Base-by-base conservation (phyloP, 2,888 invertebrate genomes). In the Aromia moschata region DNA sequence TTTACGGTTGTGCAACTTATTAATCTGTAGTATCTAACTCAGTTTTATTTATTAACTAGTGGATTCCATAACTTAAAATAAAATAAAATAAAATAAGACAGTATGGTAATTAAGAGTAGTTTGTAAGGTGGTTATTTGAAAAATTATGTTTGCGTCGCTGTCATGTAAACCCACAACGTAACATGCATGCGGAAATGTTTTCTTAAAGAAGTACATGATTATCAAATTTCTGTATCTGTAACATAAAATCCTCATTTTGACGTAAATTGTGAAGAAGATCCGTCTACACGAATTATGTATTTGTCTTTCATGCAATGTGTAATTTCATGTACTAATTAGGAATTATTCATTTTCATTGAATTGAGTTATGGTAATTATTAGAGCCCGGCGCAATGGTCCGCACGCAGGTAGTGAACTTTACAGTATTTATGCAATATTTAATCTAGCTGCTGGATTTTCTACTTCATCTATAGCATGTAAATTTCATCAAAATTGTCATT, bases 101-200 rank as follows among this genome's bases (percentile, higher is more conserved):
- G n/a, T 40, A 15, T 38, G 20, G 10, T 40, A 38, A 49, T 49
- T 43, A 12, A 12, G 14, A 2, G 25, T 25, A 20, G 18, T 43
- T 43, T 49, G 38, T n/a, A n/a, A n/a, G n/a, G n/a, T n/a, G n/a
- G n/a, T n/a, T n/a, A n/a, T n/a, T n/a, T n/a, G n/a, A n/a, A n/a
- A n/a, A n/a, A n/a, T n/a, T n/a, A 30, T 36, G 45, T 55, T 55
- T 55, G 45, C 36, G 38, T 17, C 11, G 14, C 25, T 38, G 45
- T 55, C 55, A 38, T 30, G 25, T 38, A 31, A 45, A 46, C 55
- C 45, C 30, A 20, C 31, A 37, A 18, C 37, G 20, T 40, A 45
- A 55, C 55, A 38, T 45, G 38, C 31, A 55, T 38, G 55, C 55
- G 55, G 55, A 55, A 46, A 46, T 55, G 45, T 30, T 55, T 38